A percentile compares a stretch with the other conserved stretches of the same genome.
These are phyloP conservation scores for Siderastrea radians DNA, from an alignment of 92 coral and sea anemone species.

Conservation along the genomic window DNA sequence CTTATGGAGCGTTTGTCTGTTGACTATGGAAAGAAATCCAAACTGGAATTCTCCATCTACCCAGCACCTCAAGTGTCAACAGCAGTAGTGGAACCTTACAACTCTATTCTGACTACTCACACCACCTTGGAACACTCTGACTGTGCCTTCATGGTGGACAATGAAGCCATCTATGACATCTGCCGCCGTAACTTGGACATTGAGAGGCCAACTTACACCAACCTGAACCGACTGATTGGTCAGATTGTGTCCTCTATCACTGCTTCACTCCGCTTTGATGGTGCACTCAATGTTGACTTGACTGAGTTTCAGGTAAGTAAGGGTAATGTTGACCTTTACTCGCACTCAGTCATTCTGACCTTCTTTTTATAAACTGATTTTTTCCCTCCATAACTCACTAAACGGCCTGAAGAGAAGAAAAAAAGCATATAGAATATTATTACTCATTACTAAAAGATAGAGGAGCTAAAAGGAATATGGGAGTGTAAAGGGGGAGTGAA, in stretches of 20 bases:
- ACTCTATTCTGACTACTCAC: constrained; percentile 88
- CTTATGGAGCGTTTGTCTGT: constrained; percentile 98
- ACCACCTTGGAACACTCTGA: constrained; percentile 97
- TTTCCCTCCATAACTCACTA: too few relatives aligned
- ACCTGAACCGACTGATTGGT: constrained; percentile 83
- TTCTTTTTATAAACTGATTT: too few relatives aligned
- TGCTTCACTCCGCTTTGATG: constrained; percentile 96
- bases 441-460: too few relatives aligned
- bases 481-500: too few relatives aligned
- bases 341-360: background rate
- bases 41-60: constrained; percentile 90
- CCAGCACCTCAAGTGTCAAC: constrained; percentile 94
- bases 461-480: too few relatives aligned
- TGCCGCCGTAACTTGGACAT: constrained; percentile 86
- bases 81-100: constrained; percentile 90
- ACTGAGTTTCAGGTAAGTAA: constrained; percentile 86
- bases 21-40: constrained; percentile 97
- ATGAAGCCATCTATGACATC: constrained; percentile 96
- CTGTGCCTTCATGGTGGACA: constrained; percentile 95
- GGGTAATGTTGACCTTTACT: constrained; percentile 6
- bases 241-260: constrained; percentile 96
- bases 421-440: too few relatives aligned
- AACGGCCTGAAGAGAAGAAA: too few relatives aligned
- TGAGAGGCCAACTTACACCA: constrained; percentile 64
- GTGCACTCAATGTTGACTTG: constrained; percentile 92